Percentiles rank a stretch among this genome's conserved stretches.
These are phyloP conservation scores for Oophaga sylvatica DNA, from an alignment of 2,797 vertebrate species.

Conservation along the genomic window DNA sequence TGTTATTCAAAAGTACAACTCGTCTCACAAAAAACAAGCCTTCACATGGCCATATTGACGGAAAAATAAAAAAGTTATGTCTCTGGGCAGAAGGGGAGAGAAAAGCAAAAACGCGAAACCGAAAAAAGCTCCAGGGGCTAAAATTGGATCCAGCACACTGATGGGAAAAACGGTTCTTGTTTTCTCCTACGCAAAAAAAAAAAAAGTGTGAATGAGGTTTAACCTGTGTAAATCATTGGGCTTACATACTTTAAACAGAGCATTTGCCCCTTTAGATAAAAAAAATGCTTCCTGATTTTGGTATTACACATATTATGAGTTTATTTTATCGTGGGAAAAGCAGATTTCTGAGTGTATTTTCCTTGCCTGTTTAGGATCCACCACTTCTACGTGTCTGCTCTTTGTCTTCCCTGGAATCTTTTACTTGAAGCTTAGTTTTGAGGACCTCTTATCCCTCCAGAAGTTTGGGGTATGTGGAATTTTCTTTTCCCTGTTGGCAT, in stretches of 20 bases:
- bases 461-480: conserved; percentile 83
- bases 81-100: too few species aligned
- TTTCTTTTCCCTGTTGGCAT: conserved; percentile 25
- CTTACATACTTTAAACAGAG: neutral
- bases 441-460: conserved; percentile 79
- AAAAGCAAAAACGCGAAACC: too few species aligned
- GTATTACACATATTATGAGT: neutral
- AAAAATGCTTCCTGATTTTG: neutral
- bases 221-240: neutral
- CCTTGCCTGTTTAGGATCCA: conserved; percentile 78
- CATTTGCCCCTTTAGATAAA: neutral
- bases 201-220: neutral
- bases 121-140: too few species aligned
- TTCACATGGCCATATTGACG: too few species aligned
- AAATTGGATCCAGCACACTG: too few species aligned
- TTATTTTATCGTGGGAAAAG: neutral
- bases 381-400: conserved; percentile 89
- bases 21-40: too few species aligned
- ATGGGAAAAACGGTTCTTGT: too few species aligned
- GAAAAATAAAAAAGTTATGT: too few species aligned
- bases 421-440: conserved; percentile 86
- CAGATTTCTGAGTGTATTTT: neutral
- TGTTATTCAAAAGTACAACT: too few species aligned
- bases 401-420: conserved; percentile 93
- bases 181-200: too few species aligned